phyloP scores from a whole-genome alignment of 1,140 invertebrate genomes.

The Monomorium pharaonis region DNA sequence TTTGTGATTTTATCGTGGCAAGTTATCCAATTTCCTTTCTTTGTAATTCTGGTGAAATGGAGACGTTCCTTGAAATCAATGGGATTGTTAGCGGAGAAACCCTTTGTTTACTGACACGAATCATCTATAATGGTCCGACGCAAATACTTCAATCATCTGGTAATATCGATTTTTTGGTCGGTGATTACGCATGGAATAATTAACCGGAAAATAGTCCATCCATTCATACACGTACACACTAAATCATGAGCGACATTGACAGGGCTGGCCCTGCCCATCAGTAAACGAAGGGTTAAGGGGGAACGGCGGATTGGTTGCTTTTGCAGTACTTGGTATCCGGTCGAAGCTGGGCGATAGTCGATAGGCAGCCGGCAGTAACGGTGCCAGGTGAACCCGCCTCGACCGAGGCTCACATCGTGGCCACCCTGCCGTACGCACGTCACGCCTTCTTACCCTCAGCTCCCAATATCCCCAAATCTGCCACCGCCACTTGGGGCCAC shows the following conservation, averaged over 20 bases:
- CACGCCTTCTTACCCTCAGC: slow-evolving; percentile 86
- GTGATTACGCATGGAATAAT: slow-evolving; percentile 28
- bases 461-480: slow-evolving; percentile 88
- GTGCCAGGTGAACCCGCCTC: slow-evolving; percentile 80
- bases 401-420: slow-evolving; percentile 83
- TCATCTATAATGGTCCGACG: not conserved
- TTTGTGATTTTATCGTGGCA: not conserved
- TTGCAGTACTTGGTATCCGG: slow-evolving; percentile 85
- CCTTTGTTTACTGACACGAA: slow-evolving; percentile 66
- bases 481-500: slow-evolving; percentile 88
- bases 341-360: slow-evolving; percentile 83
- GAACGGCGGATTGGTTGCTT: slow-evolving; percentile 81
- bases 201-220: not conserved
- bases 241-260: slow-evolving; percentile 15
- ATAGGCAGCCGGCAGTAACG: slow-evolving; percentile 80
- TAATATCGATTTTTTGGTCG: slow-evolving; percentile 9
- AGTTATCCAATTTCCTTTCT: not conserved
- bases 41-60: not conserved
- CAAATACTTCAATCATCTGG: not conserved
- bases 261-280: slow-evolving; percentile 29
- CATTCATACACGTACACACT: slow-evolving; percentile 46
- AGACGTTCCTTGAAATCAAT: not conserved
- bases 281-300: slow-evolving; percentile 77
- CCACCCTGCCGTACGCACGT: slow-evolving; percentile 86
- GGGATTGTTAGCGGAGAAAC: slow-evolving; percentile 32